A percentile compares a stretch with the other conserved stretches of the same genome.
Evolutionary conservation across 2,888 invertebrate species (phyloP).

Genomic region (Desoria tigrina): DNA sequence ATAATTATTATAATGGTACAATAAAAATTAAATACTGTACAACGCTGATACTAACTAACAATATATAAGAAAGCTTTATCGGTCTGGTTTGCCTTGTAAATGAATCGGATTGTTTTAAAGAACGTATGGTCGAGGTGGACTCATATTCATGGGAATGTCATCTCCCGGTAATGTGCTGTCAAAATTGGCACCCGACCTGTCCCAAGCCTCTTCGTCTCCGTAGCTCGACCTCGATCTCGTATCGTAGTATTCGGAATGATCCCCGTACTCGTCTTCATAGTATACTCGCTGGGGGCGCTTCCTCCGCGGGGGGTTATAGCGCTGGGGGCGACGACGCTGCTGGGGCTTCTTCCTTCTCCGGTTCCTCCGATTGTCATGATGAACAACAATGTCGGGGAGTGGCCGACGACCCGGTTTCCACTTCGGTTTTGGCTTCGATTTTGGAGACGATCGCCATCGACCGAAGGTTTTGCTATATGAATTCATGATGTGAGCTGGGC

Average conservation of each 20-base stretch:
- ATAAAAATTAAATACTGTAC: too few relatives aligned
- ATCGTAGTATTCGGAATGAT: neutral
- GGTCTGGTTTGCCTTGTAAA: too few relatives aligned
- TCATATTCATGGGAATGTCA: slow-evolving; percentile 1
- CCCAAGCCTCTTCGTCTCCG: neutral
- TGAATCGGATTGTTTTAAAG: too few relatives aligned
- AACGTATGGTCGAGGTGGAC: neutral
- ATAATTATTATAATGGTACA: too few relatives aligned
- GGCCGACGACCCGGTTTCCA: slow-evolving; percentile 3
- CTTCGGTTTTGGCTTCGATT: neutral
- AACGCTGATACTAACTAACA: too few relatives aligned
- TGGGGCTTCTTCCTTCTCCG: neutral
- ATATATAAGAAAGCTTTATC: too few relatives aligned
- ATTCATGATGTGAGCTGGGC: slow-evolving; percentile 8
- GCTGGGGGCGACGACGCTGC: neutral
- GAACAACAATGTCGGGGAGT: neutral
- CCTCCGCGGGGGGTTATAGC: neutral
- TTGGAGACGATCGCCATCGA: neutral
- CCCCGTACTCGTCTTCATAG: neutral
- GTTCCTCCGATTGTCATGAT: neutral
- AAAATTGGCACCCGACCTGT: slow-evolving; percentile 1
- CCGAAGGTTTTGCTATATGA: slow-evolving; percentile 5
- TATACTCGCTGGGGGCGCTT: neutral
- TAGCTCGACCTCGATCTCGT: neutral
- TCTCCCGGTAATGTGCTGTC: slow-evolving; percentile 3